phyloP scores from a whole-genome alignment of 2,888 invertebrate genomes.

The Melanostoma scalare region DNA sequence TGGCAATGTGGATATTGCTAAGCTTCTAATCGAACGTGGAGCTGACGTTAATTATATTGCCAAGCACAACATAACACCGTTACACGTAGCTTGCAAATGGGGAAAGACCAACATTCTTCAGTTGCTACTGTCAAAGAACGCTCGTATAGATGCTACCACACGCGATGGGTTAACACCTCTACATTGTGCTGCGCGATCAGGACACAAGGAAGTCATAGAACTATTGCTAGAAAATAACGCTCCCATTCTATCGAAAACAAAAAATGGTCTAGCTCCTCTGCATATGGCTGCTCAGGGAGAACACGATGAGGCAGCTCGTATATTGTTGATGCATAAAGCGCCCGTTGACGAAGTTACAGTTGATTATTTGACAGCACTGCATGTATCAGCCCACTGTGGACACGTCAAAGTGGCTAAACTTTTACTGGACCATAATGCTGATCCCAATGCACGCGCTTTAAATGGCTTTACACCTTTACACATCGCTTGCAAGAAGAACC shows the following conservation, averaged over 20 bases:
- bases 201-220: slow-evolving; percentile 97
- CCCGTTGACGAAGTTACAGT: slow-evolving; percentile 99
- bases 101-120: slow-evolving; percentile 97
- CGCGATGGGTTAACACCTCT: slow-evolving; percentile 97
- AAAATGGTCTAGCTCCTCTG: slow-evolving; percentile 96
- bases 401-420: slow-evolving; percentile 96
- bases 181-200: slow-evolving; percentile 98
- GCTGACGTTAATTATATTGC: slow-evolving; percentile 98
- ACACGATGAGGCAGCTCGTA: slow-evolving; percentile 97
- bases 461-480: slow-evolving; percentile 99
- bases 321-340: slow-evolving; percentile 95
- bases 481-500: slow-evolving; percentile 99
- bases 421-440: slow-evolving; percentile 96
- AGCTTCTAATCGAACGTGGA: slow-evolving; percentile 92
- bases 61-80: slow-evolving; percentile 98
- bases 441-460: slow-evolving; percentile 96
- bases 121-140: slow-evolving; percentile 93
- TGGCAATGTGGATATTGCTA: slow-evolving; percentile 97
- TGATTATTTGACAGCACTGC: slow-evolving; percentile 97
- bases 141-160: slow-evolving; percentile 95
- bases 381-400: slow-evolving; percentile 97
- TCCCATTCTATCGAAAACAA: slow-evolving; percentile 97
- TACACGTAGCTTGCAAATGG: slow-evolving; percentile 99
- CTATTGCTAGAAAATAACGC: slow-evolving; percentile 93
- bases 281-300: slow-evolving; percentile 99